Base-by-base conservation (phyloP, 2,888 invertebrate genomes). In the Encarsia formosa region DNA sequence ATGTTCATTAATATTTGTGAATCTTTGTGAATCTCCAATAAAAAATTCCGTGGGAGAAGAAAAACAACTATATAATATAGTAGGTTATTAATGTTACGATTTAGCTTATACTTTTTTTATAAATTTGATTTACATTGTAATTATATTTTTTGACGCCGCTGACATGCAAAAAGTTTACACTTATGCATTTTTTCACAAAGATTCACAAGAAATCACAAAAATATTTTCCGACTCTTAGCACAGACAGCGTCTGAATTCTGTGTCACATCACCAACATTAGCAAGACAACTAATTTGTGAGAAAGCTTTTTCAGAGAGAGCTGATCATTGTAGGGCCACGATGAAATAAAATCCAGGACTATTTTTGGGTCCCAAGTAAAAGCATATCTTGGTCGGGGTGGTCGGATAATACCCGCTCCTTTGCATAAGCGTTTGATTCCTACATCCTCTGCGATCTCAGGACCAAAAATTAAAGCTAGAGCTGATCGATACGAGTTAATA, bases 221-320 rank as follows among this genome's bases (percentile, higher is more conserved):
- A n/a, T n/a, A n/a, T n/a, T 38, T 23, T 16, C 5, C 4, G 13
- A 32, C 1, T 3, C 32, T 16, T 1, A 43, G 19, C 15, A 32
- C 4, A 1, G 42, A 20, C 3, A 46, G 16, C 1, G 61, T 61
- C 29, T 61, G 58, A 8, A 48, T 35, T 9, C 55, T 39, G 1
- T 58, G 59, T 4, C 42, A 58, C 1, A 58, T 59, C 15, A 31
- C 24, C 16, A 59, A 6, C 4, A 56, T 53, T n/a, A 61, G 32
- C 11, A 61, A 34, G 5, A 50, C 50, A 5, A 44, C 50, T 3
- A 57, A 18, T 38, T 59, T 59, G 2, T 34, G 18, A 2, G 58
- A 43, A 4, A 57, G 23, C 5, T 39, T 18, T 32, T 54, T 46
- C 4, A 61, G 22, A 5, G 39, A 18, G 4, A 56, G 22, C 1